These are phyloP conservation scores for Sula dactylatra DNA, from an alignment of 2,113 vertebrate species.

Conservation along the genomic window DNA sequence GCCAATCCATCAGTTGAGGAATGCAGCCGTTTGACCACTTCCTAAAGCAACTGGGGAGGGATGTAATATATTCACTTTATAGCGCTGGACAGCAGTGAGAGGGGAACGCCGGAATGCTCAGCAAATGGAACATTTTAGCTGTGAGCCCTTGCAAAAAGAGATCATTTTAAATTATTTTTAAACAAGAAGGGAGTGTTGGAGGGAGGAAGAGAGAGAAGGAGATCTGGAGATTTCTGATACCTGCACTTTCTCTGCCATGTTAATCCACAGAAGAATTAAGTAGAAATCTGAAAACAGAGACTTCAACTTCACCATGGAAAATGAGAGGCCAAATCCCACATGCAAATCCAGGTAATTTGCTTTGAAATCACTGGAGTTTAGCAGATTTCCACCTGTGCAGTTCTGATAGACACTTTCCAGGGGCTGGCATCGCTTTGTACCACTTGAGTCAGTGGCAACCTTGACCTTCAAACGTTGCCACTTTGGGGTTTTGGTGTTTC, in stretches of 20 bases:
- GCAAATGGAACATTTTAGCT: slow-evolving; percentile 64
- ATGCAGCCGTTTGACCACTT: slow-evolving; percentile 76
- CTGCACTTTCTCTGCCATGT: background rate
- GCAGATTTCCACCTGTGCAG: background rate
- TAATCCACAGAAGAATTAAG: background rate
- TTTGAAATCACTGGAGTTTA: background rate
- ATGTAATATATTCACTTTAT: slow-evolving; percentile 76
- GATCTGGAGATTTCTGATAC: background rate
- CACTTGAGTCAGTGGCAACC: background rate
- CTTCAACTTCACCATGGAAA: background rate
- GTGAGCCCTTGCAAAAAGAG: slow-evolving; percentile 41
- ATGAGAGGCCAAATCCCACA: background rate
- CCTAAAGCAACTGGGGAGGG: slow-evolving; percentile 72
- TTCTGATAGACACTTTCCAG: background rate
- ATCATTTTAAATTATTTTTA: background rate
- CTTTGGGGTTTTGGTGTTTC: background rate
- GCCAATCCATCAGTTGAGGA: slow-evolving; percentile 77
- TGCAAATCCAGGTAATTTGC: background rate
- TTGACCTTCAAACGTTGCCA: slow-evolving; percentile 4
- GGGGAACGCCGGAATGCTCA: slow-evolving; percentile 36
- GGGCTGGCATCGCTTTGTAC: background rate
- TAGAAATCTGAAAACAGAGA: slow-evolving; percentile 8
- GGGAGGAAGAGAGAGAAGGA: background rate
- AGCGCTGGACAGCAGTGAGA: slow-evolving; percentile 51
- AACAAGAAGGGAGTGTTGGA: background rate